These are phyloP conservation scores for Sturmia bella DNA, from an alignment of 2,888 invertebrate genomes.

Conservation along the genomic window DNA sequence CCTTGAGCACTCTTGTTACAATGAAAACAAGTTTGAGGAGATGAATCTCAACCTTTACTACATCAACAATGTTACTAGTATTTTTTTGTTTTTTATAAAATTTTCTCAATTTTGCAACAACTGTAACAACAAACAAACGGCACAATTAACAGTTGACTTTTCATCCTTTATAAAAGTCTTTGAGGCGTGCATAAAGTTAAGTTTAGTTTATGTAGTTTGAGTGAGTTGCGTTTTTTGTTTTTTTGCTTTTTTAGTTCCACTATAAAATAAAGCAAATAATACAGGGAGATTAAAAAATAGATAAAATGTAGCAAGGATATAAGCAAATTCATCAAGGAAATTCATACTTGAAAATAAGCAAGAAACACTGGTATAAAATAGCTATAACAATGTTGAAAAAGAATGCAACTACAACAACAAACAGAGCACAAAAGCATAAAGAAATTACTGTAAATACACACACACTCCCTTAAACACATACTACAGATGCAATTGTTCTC, in stretches of 20 bases:
- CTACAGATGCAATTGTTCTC: constrained; percentile 21
- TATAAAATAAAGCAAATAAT: constrained; percentile 46
- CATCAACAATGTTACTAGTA: constrained; percentile 36
- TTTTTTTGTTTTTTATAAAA: constrained; percentile 27
- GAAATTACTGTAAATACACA: not conserved
- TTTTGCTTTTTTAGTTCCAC: constrained; percentile 5
- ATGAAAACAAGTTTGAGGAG: constrained; percentile 48
- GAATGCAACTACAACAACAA: no score
- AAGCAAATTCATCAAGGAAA: constrained; percentile 56
- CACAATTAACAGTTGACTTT: constrained; percentile 62
- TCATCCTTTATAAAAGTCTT: constrained; percentile 53
- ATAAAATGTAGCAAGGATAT: constrained; percentile 34
- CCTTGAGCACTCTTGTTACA: constrained; percentile 65
- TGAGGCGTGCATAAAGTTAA: constrained; percentile 63
- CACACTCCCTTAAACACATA: not conserved
- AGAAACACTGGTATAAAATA: constrained; percentile 18
- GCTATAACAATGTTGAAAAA: not conserved
- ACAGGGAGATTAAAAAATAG: constrained; percentile 9
- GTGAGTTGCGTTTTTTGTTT: not conserved
- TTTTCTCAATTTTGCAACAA: constrained; percentile 35
- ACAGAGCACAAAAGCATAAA: constrained; percentile 2
- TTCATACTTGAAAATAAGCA: constrained; percentile 14
- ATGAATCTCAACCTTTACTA: constrained; percentile 55
- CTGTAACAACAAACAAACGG: constrained; percentile 26
- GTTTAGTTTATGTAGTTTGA: constrained; percentile 40